Evolutionary conservation across 2,888 invertebrate genomes (phyloP), one percentile per base, ranked within the genome.

Genomic region (Mimumesa dahlbomi): DNA sequence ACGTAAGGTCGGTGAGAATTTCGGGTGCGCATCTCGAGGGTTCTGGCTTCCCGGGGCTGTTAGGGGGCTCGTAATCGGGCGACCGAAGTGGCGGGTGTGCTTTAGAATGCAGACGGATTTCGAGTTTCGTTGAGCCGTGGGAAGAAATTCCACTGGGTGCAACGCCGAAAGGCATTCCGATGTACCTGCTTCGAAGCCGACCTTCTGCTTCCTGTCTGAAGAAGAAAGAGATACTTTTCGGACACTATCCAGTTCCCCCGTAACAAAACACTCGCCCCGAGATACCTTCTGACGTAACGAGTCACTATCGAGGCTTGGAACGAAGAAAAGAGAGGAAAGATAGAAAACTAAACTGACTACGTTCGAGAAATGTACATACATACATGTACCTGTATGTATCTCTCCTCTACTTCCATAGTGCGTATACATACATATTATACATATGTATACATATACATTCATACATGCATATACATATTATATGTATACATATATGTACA

Each of bases 91-190:
- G 16, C 19, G 18, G 38, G 40, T 46, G 52, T 56, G 53, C 57
- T 62, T 61, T 31, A 56, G 57, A 64, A 58, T 18, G 73, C 50
- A 46, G 74, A 46, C 61, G 57, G 73, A 73, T 64, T 67, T 73
- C 63, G 57, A 62, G 74, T 64, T 66, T 69, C 45, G 59, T 29
- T n/a, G n/a, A 56, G 57, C 53, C 75, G 75, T 75, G 75, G 75
- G 75, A 75, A 73, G 40, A 73, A 73, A 75, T 75, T 73, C 73
- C 73, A 40, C 18, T n/a, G 66, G 66, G 63, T 68, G 56, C 59
- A 69, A 43, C 42, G 69, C 58, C 70, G 75, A 75, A 75, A 73
- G 75, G 63, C 66, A 75, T 75, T 73, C 73, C 74, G 1, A 48
- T 46, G 58, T 68, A 73, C 64, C 73, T 69, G 68, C 49, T 22